phyloP scores from a whole-genome alignment of 2,888 invertebrate species.

The Bellardia pandia region DNA sequence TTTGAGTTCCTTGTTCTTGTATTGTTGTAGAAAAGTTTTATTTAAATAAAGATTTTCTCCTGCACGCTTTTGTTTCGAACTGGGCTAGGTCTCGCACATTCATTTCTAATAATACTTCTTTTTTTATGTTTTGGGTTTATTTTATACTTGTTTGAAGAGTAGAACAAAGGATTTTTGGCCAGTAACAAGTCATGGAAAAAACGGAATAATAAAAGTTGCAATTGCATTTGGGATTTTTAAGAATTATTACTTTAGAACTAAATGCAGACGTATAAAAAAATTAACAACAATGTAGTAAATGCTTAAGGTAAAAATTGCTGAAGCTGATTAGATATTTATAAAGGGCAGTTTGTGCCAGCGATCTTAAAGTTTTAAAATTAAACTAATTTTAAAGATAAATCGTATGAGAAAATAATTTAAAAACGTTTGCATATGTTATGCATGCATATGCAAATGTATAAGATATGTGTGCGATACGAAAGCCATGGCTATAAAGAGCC shows the following conservation, averaged over 20 bases:
- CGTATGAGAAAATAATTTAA: too few relatives aligned
- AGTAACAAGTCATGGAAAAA: neutral
- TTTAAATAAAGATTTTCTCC: slow-evolving; percentile 14
- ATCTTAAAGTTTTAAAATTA: neutral
- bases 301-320: slow-evolving; percentile 7
- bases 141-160: neutral
- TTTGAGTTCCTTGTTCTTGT: neutral
- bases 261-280: slow-evolving; percentile 25
- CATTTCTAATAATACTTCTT: neutral
- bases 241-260: slow-evolving; percentile 43
- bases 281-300: neutral
- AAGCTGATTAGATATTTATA: slow-evolving; percentile 33
- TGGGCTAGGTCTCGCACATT: neutral
- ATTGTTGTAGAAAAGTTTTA: slow-evolving; percentile 22
- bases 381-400: neutral
- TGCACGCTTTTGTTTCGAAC: neutral
- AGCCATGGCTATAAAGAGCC: neutral
- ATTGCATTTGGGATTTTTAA: slow-evolving; percentile 59
- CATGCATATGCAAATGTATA: too few relatives aligned
- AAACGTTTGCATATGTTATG: too few relatives aligned
- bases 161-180: slow-evolving; percentile 15
- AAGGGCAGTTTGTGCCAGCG: neutral
- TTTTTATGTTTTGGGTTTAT: slow-evolving; percentile 9
- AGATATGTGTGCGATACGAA: neutral
- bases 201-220: slow-evolving; percentile 14